Base-by-base conservation (phyloP, 2,888 invertebrate species). In the Pyrochroa serraticornis region DNA sequence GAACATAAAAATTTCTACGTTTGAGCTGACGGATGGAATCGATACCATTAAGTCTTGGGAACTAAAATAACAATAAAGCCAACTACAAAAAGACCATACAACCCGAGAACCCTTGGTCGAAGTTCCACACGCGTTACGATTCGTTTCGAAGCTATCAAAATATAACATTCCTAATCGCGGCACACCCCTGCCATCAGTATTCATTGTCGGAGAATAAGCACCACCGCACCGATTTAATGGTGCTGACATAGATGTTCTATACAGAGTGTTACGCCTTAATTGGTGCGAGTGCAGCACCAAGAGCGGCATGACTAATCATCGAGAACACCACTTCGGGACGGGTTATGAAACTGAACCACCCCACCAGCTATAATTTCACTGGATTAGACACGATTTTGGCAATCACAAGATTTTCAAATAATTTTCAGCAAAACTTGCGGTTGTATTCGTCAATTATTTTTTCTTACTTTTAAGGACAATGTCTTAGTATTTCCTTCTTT, bases 171-270 rank as follows among this genome's bases (percentile, higher is more conserved):
- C 71, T 68, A 74, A 74, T 73, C 69, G 68, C 31, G 68, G 63
- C 71, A 71, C 71, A 71, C 74, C 73, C 74, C 70, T 64, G 56
- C 62, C 69, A 72, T 72, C 69, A 71, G 65, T 64, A 67, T 65
- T 67, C 69, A 71, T 67, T 67, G 64, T 65, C 51, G 36, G 45
- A 46, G 53, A 61, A 49, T 52, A 43, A 61, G 53, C 57, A 61
- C 53, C 57, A 57, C 57, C 60, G 53, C 45, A 38, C 56, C 45
- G 51, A 52, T 60, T 52, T 51, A 52, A 48, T 52, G 48, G 63
- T 60, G 63, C 60, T 49, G 45, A 58, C 56, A 52, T 43, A 55
- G 61, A 56, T 59, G 57, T 60, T 58, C 47, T 46, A 64, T 68
- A 64, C 59, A 60, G 65, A 49, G 56, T 62, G 64, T 64, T 63